These are phyloP conservation scores for Trachurus trachurus DNA, from an alignment of 2,797 vertebrate species.

Conservation along the genomic window DNA sequence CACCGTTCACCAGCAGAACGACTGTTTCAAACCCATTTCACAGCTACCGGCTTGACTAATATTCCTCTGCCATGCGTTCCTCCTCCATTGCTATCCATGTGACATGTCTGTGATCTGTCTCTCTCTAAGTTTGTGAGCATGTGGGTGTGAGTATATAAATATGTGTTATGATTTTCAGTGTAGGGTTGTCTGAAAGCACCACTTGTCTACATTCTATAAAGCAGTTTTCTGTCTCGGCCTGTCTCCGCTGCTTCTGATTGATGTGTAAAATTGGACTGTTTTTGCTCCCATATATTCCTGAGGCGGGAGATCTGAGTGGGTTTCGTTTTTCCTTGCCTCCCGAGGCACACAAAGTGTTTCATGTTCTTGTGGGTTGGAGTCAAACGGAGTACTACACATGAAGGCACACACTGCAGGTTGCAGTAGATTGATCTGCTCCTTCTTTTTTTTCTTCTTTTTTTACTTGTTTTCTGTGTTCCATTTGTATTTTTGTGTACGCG, in stretches of 20 bases:
- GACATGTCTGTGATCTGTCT: constrained; percentile 66
- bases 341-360: constrained; percentile 71
- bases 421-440: constrained; percentile 72
- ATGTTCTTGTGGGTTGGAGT: constrained; percentile 77
- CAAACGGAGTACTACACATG: constrained; percentile 72
- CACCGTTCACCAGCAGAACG: constrained; percentile 58
- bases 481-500: constrained; percentile 46
- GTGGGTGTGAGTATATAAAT: constrained; percentile 69
- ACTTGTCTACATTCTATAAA: constrained; percentile 69
- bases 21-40: constrained; percentile 76
- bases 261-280: constrained; percentile 80
- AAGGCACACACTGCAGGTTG: constrained; percentile 68
- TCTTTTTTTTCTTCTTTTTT: constrained; percentile 54
- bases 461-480: constrained; percentile 45
- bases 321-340: constrained; percentile 69
- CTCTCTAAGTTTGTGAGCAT: constrained; percentile 56
- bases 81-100: constrained; percentile 63
- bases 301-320: constrained; percentile 71
- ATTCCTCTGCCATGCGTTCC: constrained; percentile 63
- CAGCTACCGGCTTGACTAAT: constrained; percentile 76
- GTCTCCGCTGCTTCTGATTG: constrained; percentile 64
- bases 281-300: constrained; percentile 73
- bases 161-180: constrained; percentile 66
- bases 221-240: constrained; percentile 63
- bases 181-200: constrained; percentile 59